phyloP scores from a whole-genome alignment of 2,113 vertebrate genomes.

The Phodopus roborovskii region DNA sequence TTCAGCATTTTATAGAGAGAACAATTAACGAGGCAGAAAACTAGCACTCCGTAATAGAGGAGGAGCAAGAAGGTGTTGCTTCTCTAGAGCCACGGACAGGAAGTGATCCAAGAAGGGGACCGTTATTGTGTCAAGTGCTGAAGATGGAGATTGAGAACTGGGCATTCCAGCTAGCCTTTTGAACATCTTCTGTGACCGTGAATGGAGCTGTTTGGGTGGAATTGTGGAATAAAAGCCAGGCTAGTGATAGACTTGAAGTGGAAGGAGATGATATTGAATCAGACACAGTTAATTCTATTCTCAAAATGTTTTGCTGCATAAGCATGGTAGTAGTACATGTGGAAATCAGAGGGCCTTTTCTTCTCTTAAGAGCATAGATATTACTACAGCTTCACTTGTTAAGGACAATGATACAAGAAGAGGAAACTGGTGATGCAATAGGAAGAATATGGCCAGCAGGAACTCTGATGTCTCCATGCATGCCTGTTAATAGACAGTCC shows the following conservation, averaged over 20 bases:
- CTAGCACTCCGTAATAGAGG: background rate
- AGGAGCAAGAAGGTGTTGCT: background rate
- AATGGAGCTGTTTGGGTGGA: background rate
- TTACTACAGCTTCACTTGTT: background rate
- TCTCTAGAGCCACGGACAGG: background rate
- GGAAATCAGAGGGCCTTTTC: background rate
- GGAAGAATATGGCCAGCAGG: background rate
- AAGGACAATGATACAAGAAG: background rate
- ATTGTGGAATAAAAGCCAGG: background rate
- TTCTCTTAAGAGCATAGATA: background rate
- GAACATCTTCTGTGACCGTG: background rate
- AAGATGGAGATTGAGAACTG: background rate
- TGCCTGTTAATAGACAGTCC: background rate
- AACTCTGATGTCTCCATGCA: background rate
- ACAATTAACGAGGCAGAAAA: background rate
- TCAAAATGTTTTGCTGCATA: background rate
- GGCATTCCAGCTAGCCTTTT: background rate
- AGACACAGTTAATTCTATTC: background rate
- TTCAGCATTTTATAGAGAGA: background rate
- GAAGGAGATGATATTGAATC: background rate
- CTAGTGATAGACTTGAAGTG: background rate
- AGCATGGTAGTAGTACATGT: background rate
- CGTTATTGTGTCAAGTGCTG: background rate
- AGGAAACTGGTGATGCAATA: background rate
- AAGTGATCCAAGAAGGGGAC: background rate